Evolutionary conservation across 2,113 vertebrate species (phyloP).

Genomic region (human (Homo sapiens)): GRCh38 chr2:162964001-162964500

Average conservation of each 20-base stretch:
- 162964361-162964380: neutral
- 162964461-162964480: neutral
- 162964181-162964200: conserved; percentile 1
- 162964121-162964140: neutral
- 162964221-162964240: neutral
- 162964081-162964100: neutral
- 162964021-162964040: neutral
- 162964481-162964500: neutral
- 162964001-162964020: neutral
- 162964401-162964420: neutral
- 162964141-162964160: neutral
- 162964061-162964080: neutral
- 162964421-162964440: neutral
- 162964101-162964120: neutral
- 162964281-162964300: neutral
- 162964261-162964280: neutral
- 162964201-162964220: neutral
- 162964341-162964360: neutral
- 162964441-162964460: neutral
- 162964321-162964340: neutral
- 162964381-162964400: neutral
- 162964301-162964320: neutral
- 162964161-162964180: neutral
- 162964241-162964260: neutral
- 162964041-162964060: neutral